Evolutionary conservation across 2,113 vertebrate genomes (phyloP).

Genomic region (Hydrochoerus hydrochaeris): DNA sequence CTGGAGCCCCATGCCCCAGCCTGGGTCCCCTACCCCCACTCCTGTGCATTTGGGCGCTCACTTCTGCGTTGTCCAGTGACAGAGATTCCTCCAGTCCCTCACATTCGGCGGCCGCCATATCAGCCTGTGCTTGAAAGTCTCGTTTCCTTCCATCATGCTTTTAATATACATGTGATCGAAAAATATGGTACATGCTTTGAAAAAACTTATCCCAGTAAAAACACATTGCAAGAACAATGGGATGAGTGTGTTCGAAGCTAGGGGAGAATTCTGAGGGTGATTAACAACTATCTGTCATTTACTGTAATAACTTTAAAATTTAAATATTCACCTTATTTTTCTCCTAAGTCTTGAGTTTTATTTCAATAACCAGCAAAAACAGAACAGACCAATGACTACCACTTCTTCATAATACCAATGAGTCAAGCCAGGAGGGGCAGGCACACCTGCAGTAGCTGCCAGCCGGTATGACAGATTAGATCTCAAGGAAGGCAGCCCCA

Average conservation of each 20-base stretch:
- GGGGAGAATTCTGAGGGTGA: background rate
- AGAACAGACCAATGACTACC: background rate
- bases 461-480: constrained; percentile 58
- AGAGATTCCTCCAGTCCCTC: background rate
- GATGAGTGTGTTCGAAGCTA: background rate
- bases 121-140: background rate
- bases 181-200: background rate
- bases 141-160: background rate
- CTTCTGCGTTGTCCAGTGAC: background rate
- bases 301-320: background rate
- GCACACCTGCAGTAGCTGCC: constrained; percentile 65
- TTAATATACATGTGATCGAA: background rate
- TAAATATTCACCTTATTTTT: background rate
- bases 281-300: too few species aligned
- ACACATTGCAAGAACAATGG: background rate
- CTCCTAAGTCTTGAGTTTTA: constrained; percentile 59
- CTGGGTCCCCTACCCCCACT: too few species aligned
- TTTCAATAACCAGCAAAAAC: constrained; percentile 73
- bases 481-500: constrained; percentile 87
- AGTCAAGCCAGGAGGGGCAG: fast-evolving
- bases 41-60: background rate
- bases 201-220: background rate
- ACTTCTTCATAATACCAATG: background rate
- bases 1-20: fast-evolving
- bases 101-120: background rate